Evolutionary conservation across 2,113 vertebrate species (phyloP).

Genomic region (Danionella cerebrum): DNA sequence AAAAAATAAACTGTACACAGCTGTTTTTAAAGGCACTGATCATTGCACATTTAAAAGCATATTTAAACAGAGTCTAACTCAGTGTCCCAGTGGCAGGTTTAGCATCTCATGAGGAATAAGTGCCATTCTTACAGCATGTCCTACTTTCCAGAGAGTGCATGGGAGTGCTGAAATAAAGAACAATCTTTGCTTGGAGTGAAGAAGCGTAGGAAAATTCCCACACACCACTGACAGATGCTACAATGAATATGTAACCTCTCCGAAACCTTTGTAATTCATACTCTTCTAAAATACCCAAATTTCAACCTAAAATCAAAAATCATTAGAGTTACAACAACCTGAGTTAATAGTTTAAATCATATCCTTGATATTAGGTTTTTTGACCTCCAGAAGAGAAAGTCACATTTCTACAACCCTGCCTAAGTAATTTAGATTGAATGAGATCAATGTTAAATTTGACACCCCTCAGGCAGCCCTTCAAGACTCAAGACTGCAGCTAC

Average conservation of each 20-base stretch:
- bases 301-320: neutral
- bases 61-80: conserved; percentile 48
- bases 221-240: neutral
- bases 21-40: too few relatives aligned
- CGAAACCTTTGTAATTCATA: neutral
- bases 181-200: conserved; percentile 19
- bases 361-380: neutral
- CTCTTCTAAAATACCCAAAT: too few relatives aligned
- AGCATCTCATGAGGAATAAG: conserved; percentile 32
- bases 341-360: too few relatives aligned
- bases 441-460: neutral
- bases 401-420: neutral
- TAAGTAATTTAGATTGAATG: conserved; percentile 17
- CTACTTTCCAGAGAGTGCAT: conserved; percentile 46
- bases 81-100: conserved; percentile 34
- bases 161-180: conserved; percentile 27
- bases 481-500: too few relatives aligned
- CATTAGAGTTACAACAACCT: neutral
- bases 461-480: neutral
- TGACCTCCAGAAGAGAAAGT: neutral
- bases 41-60: neutral
- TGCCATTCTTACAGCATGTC: conserved; percentile 36
- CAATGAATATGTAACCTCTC: neutral
- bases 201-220: neutral
- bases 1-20: too few relatives aligned